phyloP scores from a whole-genome alignment of 2,888 invertebrate species.

The Nephrotoma flavescens region DNA sequence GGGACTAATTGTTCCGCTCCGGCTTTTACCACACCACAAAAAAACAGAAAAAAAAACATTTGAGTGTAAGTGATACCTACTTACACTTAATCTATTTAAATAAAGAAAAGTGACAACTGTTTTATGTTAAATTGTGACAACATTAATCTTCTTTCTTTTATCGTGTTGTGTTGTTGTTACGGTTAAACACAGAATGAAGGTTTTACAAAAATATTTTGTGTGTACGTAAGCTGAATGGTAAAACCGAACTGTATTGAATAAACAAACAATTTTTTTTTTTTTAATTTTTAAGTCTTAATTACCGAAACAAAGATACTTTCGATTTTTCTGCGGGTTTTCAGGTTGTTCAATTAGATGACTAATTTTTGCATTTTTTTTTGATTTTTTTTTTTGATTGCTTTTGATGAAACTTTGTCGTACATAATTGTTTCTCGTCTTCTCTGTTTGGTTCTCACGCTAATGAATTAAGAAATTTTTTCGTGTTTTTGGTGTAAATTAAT shows the following conservation, averaged over 20 bases:
- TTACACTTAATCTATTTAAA: not conserved
- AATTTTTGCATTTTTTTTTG: not conserved
- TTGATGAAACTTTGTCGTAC: not conserved
- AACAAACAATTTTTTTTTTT: not conserved
- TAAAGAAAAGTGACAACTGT: slow-evolving; percentile 4
- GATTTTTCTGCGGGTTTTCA: not conserved
- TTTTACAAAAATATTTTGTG: not conserved
- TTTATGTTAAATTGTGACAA: slow-evolving; percentile 1
- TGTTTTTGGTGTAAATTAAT: not conserved
- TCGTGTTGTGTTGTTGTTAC: not conserved
- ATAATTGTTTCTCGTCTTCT: not conserved
- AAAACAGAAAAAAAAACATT: not conserved
- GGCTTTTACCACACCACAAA: not conserved
- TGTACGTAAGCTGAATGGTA: not conserved
- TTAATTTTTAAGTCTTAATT: not conserved
- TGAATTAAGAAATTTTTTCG: not conserved
- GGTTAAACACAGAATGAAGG: not conserved
- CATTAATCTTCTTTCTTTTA: not conserved
- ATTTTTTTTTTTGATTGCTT: not conserved
- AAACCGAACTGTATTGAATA: not conserved
- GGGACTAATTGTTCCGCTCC: not conserved
- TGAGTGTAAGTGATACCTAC: not conserved
- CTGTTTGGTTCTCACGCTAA: not conserved
- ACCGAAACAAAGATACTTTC: not conserved
- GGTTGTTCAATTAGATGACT: not conserved